These are phyloP conservation scores for Pseudolaguvia tuberculata DNA, from an alignment of 2,113 vertebrate species.

Conservation along the genomic window DNA sequence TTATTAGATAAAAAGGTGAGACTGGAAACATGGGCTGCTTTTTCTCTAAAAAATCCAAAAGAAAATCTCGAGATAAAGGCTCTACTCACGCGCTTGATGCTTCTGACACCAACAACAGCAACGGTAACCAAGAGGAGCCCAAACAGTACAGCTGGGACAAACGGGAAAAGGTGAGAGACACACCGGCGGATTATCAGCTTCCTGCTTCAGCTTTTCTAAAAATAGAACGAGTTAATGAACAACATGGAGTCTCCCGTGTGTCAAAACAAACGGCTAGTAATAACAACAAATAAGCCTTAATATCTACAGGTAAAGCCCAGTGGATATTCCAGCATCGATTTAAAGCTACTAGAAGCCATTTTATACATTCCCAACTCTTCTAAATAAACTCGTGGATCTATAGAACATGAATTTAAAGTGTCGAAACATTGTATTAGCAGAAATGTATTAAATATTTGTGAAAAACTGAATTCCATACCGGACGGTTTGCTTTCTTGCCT, in stretches of 20 bases:
- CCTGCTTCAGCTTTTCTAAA: slow-evolving; percentile 1
- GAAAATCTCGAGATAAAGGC: slow-evolving; percentile 66
- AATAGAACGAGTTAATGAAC: background rate
- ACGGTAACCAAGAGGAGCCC: slow-evolving; percentile 65
- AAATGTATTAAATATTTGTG: background rate
- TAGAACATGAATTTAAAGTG: background rate
- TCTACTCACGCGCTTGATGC: slow-evolving; percentile 52
- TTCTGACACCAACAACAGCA: slow-evolving; percentile 57
- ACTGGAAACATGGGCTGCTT: slow-evolving; percentile 69
- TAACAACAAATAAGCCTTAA: no score
- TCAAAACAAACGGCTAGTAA: background rate
- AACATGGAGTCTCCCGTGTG: background rate
- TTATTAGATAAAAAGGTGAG: background rate
- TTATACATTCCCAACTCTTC: background rate
- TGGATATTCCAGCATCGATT: background rate
- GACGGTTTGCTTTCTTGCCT: background rate
- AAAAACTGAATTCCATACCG: background rate
- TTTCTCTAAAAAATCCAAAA: slow-evolving; percentile 73
- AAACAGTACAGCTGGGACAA: slow-evolving; percentile 82
- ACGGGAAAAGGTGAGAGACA: slow-evolving; percentile 68
- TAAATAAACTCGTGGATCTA: background rate
- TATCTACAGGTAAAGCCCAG: background rate
- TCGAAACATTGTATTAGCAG: background rate
- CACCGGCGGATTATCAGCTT: background rate
- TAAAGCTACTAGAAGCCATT: background rate